These are phyloP conservation scores for Bufotes viridis DNA, from an alignment of 2,797 vertebrate genomes.

Conservation along the genomic window DNA sequence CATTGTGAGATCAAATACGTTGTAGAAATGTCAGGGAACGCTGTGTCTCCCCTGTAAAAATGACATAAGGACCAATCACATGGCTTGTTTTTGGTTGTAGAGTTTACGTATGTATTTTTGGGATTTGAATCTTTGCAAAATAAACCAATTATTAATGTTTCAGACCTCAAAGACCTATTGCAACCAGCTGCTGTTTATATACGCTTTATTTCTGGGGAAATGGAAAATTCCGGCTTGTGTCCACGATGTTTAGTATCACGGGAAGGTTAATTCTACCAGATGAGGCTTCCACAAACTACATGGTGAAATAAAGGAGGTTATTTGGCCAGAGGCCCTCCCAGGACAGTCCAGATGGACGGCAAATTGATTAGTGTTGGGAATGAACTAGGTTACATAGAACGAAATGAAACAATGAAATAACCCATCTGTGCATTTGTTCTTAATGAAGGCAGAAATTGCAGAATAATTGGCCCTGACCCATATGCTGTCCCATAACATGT, in stretches of 20 bases:
- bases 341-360: conserved; percentile 57
- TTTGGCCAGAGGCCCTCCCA: conserved; percentile 54
- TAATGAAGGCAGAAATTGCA: conserved; percentile 45
- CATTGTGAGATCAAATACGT: neutral
- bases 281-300: conserved; percentile 39
- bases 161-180: neutral
- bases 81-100: neutral
- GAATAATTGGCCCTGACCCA: conserved; percentile 54
- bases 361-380: conserved; percentile 54
- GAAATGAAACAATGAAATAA: conserved; percentile 58
- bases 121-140: neutral
- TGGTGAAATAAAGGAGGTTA: conserved; percentile 24
- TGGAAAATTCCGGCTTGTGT: neutral
- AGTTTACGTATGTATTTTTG: neutral
- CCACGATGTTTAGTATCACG: conserved; percentile 21
- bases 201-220: conserved; percentile 8
- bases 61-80: neutral
- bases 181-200: neutral
- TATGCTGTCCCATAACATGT: conserved; percentile 53
- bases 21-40: neutral
- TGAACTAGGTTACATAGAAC: conserved; percentile 52
- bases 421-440: conserved; percentile 57
- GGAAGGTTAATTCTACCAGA: conserved; percentile 46
- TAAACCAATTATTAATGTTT: neutral
- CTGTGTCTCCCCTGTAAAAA: neutral